phyloP scores from a whole-genome alignment of 1,140 invertebrate species.

The Anagrus nilaparvatae region DNA sequence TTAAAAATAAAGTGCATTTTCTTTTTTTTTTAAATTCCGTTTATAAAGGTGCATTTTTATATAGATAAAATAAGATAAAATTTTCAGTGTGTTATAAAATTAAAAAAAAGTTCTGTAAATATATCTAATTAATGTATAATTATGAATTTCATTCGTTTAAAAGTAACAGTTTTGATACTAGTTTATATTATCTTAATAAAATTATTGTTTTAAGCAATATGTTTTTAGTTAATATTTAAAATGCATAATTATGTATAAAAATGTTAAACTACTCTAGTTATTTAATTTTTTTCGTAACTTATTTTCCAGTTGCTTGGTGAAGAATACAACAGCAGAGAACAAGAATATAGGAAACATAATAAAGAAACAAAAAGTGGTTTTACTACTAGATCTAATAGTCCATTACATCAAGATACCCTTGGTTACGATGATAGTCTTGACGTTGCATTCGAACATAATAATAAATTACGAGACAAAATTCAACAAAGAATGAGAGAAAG shows the following conservation, averaged over 20 bases:
- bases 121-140: too few species aligned
- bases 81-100: too few species aligned
- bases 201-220: neutral
- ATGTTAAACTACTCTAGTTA: neutral
- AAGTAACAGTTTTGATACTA: too few species aligned
- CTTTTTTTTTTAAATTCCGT: too few species aligned
- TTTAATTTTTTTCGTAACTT: conserved; percentile 5
- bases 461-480: conserved; percentile 38
- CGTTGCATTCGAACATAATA: conserved; percentile 40
- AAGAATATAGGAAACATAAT: conserved; percentile 23
- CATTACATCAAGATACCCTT: conserved; percentile 26
- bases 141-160: too few species aligned
- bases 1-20: too few species aligned
- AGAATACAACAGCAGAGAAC: conserved; percentile 30
- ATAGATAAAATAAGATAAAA: too few species aligned
- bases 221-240: neutral
- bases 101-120: too few species aligned
- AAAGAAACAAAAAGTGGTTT: conserved; percentile 20
- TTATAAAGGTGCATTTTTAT: too few species aligned
- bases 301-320: conserved; percentile 35
- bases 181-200: too few species aligned
- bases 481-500: conserved; percentile 40
- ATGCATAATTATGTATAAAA: neutral
- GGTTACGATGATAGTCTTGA: conserved; percentile 39
- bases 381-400: conserved; percentile 31